A percentile compares a stretch with the other conserved stretches of the same genome.
These are phyloP conservation scores for Dascyllus trimaculatus DNA, from an alignment of 2,113 vertebrate species.

Conservation along the genomic window DNA sequence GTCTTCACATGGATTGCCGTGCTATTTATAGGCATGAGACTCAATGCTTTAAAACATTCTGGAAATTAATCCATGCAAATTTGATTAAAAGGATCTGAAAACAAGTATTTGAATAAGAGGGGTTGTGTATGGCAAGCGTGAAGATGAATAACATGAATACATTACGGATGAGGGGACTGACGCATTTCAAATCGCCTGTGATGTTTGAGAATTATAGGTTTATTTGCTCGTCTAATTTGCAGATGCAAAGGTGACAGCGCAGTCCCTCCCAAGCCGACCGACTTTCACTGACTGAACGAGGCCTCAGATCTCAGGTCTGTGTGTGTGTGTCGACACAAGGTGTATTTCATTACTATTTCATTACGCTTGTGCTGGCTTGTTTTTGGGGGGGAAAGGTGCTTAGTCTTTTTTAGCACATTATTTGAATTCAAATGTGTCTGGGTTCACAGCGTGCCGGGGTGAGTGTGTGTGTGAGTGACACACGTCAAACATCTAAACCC, in stretches of 20 bases:
- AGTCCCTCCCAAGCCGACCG: constrained; percentile 24
- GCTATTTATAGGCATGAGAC: constrained; percentile 39
- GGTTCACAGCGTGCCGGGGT: constrained; percentile 9
- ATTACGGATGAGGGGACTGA: constrained; percentile 42
- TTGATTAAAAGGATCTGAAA: constrained; percentile 68
- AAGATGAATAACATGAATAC: constrained; percentile 66
- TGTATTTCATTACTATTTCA: not conserved
- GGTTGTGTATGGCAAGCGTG: constrained; percentile 45
- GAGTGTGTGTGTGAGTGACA: constrained; percentile 46
- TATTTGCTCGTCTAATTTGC: constrained; percentile 64
- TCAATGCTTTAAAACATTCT: constrained; percentile 39
- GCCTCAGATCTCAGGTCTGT: constrained; percentile 17
- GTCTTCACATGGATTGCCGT: constrained; percentile 18
- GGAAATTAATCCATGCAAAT: constrained; percentile 67
- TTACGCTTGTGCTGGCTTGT: constrained; percentile 16
- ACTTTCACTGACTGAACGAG: constrained; percentile 7
- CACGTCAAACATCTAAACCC: constrained; percentile 53
- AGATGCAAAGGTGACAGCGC: constrained; percentile 51
- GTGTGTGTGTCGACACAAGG: not conserved
- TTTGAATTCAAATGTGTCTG: constrained; percentile 16
- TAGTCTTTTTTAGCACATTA: constrained; percentile 7
- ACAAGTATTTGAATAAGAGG: constrained; percentile 61
- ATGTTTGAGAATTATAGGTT: constrained; percentile 60
- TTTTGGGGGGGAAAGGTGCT: not conserved
- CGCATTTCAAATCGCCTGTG: constrained; percentile 36